phyloP scores from a whole-genome alignment of 2,888 invertebrate genomes.

The Microchrysa polita region DNA sequence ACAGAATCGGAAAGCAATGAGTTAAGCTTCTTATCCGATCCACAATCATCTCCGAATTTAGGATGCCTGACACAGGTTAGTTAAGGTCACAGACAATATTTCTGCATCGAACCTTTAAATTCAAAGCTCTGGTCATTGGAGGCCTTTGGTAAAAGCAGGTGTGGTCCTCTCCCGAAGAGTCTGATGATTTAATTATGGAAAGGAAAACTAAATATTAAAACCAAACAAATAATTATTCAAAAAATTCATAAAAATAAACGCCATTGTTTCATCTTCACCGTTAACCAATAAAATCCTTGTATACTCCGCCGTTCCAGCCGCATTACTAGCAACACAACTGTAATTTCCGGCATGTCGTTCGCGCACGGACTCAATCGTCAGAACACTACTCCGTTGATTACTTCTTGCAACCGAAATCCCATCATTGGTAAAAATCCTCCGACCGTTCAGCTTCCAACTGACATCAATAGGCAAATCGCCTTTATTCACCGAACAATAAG shows the following conservation, averaged over 20 bases:
- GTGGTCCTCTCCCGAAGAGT: no score
- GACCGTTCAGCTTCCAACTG: slow-evolving; percentile 72
- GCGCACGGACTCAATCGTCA: slow-evolving; percentile 73
- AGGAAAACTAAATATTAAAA: background rate
- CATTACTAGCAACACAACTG: slow-evolving; percentile 77
- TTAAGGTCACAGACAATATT: no score
- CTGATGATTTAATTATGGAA: background rate
- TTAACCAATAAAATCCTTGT: slow-evolving; percentile 77
- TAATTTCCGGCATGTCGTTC: slow-evolving; percentile 78
- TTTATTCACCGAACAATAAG: slow-evolving; percentile 76
- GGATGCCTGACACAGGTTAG: no score
- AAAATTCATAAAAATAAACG: no score
- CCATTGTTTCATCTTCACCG: slow-evolving; percentile 69
- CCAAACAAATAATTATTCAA: background rate
- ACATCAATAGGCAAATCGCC: slow-evolving; percentile 82
- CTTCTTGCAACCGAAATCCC: slow-evolving; percentile 63
- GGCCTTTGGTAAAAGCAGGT: no score
- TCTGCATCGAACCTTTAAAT: no score
- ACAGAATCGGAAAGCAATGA: no score
- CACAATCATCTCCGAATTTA: no score
- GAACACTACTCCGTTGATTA: slow-evolving; percentile 69
- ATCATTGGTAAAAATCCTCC: slow-evolving; percentile 67
- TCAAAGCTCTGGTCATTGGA: no score
- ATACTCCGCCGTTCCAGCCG: slow-evolving; percentile 75
- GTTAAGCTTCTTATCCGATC: no score